Base-by-base conservation (phyloP, 2,888 invertebrate genomes). In the Mimachlamys varia region DNA sequence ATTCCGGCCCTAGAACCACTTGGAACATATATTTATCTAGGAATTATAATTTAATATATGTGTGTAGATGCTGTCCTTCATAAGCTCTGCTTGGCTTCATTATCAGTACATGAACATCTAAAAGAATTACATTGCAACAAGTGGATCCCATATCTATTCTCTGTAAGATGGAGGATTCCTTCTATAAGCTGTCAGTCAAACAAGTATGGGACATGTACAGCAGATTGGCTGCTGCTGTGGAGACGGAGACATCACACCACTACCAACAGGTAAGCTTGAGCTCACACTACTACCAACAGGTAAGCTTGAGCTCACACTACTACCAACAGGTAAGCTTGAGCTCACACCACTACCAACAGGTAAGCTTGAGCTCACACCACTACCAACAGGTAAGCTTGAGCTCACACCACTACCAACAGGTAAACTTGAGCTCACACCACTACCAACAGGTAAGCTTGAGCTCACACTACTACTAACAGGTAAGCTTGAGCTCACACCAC, bases 191-290 rank as follows among this genome's bases (percentile, higher is more conserved):
- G 33, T 76, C 76, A 15, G 76, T 76, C 27, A 76, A 76, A 27
- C 76, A 76, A 27, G 76, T 76, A 76, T 76, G 76, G 76, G 76
- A 76, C 33, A 27, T 27, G 10, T 76, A 76, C 76, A 76, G 76
- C 76, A 76, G 76, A 76, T 27, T 76, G 76, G 76, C 76, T 27
- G 27, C 76, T 12, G 76, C 76, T 22, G 76, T 76, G 76, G 76
- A 76, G 76, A 76, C 76, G 13, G 76, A 76, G 13, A 27, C 76
- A 13, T 76, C 76, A 76, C 76, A 76, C 76, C 33, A 76, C 76
- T 76, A 76, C 22, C 76, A 76, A 33, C 76, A 76, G 76, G 76
- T 76, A 76, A 62, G 7, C 22, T 53, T 53, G 2, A 44, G 3
- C 44, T 44, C 44, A 44, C 44, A 44, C 44, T n/a, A n/a, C n/a